phyloP scores from a whole-genome alignment of 92 coral and sea anemone species.

The Diadumene lineata region DNA sequence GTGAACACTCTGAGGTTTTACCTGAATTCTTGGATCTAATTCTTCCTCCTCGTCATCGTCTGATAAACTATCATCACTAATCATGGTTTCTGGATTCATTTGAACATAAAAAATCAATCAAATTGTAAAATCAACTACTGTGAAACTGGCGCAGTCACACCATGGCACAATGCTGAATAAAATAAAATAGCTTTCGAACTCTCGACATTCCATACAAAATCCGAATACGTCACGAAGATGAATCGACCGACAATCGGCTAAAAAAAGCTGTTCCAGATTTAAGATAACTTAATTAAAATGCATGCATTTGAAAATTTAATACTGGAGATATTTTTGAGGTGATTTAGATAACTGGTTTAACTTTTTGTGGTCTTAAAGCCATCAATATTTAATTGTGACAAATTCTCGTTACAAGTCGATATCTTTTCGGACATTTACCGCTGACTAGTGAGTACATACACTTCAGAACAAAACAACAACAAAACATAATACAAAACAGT shows the following conservation, averaged over 20 bases:
- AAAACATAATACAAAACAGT: not conserved
- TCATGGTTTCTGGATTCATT: constrained; percentile 59
- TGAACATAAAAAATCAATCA: constrained; percentile 3
- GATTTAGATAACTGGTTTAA: not conserved
- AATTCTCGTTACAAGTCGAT: not conserved
- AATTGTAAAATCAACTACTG: constrained; percentile 8
- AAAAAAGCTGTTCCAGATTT: not conserved
- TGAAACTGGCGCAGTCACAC: not conserved
- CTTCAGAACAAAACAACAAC: not conserved
- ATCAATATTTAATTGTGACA: not conserved
- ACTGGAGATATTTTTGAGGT: not conserved
- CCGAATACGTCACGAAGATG: constrained; percentile 4
- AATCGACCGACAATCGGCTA: constrained; percentile 3
- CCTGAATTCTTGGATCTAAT: constrained; percentile 94
- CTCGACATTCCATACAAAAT: not conserved
- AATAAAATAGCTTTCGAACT: too few relatives aligned
- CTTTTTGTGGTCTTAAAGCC: not conserved
- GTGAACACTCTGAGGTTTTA: not conserved
- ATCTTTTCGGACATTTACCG: not conserved
- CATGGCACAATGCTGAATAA: constrained; percentile 17
- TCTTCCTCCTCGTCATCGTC: constrained; percentile 89
- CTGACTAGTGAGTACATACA: not conserved
- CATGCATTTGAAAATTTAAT: not conserved
- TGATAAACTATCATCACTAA: constrained; percentile 63
- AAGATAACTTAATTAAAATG: not conserved